Conservation (phyloP, 2,113 vertebrate genomes). For the Pyxicephalus adspersus region DNA sequence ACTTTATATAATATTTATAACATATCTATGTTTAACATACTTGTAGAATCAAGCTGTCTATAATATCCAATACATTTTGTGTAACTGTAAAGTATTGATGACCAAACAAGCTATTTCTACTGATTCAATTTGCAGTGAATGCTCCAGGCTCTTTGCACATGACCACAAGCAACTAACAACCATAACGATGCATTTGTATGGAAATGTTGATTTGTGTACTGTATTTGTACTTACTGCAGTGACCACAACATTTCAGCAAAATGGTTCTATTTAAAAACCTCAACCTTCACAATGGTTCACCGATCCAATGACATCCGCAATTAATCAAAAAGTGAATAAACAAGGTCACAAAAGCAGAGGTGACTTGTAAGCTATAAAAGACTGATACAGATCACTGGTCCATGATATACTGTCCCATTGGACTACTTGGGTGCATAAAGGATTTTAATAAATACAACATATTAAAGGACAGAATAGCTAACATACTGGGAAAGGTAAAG, state of each 20-base stretch:
- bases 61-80: too few relatives aligned
- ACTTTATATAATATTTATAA: too few relatives aligned
- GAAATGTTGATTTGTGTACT: background rate
- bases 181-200: too few relatives aligned
- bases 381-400: constrained; percentile 15
- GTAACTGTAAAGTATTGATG: too few relatives aligned
- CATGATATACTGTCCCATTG: background rate
- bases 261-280: background rate
- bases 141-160: too few relatives aligned
- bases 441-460: background rate
- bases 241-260: background rate
- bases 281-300: constrained; percentile 3
- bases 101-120: too few relatives aligned
- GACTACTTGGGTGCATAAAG: background rate
- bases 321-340: constrained; percentile 41
- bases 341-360: constrained; percentile 40
- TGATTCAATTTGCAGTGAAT: too few relatives aligned
- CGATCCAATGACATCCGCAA: constrained; percentile 24
- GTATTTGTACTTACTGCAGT: background rate
- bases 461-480: background rate
- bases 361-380: background rate
- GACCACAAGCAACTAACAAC: too few relatives aligned
- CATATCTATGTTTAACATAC: too few relatives aligned
- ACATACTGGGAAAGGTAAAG: background rate
- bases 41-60: too few relatives aligned